Evolutionary conservation across 2,113 vertebrate genomes (phyloP).

Genomic region (Rhinoderma darwinii): DNA sequence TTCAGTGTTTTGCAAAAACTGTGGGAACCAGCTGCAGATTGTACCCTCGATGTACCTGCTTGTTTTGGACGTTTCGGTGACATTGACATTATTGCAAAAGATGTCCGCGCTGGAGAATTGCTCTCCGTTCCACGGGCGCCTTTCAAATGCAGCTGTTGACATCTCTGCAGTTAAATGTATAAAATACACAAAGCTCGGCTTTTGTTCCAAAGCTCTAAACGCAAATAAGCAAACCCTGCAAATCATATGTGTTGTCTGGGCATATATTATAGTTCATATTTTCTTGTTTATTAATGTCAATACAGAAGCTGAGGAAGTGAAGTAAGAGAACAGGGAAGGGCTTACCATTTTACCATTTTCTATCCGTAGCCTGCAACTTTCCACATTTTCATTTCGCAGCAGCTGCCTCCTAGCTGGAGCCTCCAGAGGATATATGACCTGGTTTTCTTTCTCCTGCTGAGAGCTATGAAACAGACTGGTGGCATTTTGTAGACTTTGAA

Average conservation of each 20-base stretch:
- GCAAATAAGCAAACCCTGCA: neutral
- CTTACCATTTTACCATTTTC: slow-evolving; percentile 11
- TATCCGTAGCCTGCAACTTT: slow-evolving; percentile 12
- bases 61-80: neutral
- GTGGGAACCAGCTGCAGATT: neutral
- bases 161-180: slow-evolving; percentile 1
- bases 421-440: slow-evolving; percentile 55
- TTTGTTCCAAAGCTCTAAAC: neutral
- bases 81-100: slow-evolving; percentile 20
- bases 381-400: slow-evolving; percentile 11
- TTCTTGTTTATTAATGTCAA: neutral
- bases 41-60: neutral
- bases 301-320: neutral
- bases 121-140: neutral
- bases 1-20: neutral
- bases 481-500: slow-evolving; percentile 40
- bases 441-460: slow-evolving; percentile 58
- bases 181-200: neutral
- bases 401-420: slow-evolving; percentile 47
- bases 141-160: neutral
- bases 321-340: neutral
- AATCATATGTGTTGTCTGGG: neutral
- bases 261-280: neutral
- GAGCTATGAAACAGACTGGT: slow-evolving; percentile 55
- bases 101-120: slow-evolving; percentile 1